phyloP scores from a whole-genome alignment of 2,888 invertebrate genomes.

The Diplolepis rosae region DNA sequence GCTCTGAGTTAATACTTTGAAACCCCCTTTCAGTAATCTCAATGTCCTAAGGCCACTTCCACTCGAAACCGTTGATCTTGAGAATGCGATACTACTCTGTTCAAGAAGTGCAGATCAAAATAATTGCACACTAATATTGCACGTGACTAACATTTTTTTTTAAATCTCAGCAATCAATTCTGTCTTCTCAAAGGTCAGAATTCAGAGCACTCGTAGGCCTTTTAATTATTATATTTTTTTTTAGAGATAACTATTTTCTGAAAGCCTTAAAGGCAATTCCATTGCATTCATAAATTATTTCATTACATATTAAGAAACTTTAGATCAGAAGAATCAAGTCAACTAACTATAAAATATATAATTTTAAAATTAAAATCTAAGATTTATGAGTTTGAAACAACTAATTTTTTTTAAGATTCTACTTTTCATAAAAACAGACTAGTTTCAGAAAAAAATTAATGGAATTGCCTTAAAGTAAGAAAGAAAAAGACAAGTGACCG shows the following conservation, averaged over 20 bases:
- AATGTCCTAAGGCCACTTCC: slow-evolving; percentile 7
- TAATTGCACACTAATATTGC: neutral
- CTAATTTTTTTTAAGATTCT: neutral
- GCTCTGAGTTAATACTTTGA: neutral
- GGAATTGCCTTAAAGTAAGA: slow-evolving; percentile 7
- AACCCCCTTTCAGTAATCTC: slow-evolving; percentile 7
- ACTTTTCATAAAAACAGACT: neutral
- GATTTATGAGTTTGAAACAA: neutral
- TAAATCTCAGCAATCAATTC: neutral
- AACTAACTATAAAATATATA: neutral
- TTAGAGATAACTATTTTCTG: neutral
- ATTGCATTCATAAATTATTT: neutral
- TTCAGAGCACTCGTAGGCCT: slow-evolving; percentile 6
- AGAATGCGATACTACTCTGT: neutral
- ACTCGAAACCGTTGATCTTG: slow-evolving; percentile 21
- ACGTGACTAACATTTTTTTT: neutral
- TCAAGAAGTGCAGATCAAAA: neutral
- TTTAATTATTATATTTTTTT: neutral
- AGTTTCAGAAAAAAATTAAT: slow-evolving; percentile 11
- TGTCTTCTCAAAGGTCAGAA: slow-evolving; percentile 23
- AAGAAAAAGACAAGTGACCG: neutral
- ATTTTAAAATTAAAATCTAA: neutral
- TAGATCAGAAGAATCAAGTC: neutral
- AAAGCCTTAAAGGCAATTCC: neutral
- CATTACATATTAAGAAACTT: neutral